Evolutionary conservation across 2,113 vertebrate species (phyloP).

Genomic region (Melozone crissalis): DNA sequence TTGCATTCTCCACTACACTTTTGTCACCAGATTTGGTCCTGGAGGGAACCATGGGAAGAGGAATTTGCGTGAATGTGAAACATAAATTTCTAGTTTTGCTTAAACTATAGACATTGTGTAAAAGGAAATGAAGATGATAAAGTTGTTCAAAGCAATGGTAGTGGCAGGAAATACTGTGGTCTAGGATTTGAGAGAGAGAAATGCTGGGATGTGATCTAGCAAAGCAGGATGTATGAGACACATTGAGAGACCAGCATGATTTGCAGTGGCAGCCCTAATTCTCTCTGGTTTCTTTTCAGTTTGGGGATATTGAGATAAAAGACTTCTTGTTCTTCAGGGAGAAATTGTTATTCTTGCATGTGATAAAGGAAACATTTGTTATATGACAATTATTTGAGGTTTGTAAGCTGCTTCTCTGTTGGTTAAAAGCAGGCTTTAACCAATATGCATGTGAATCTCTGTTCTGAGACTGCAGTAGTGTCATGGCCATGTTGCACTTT

Average conservation of each 20-base stretch:
- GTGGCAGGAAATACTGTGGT: neutral
- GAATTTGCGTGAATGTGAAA: neutral
- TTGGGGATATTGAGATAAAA: neutral
- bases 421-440: neutral
- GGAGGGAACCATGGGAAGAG: neutral
- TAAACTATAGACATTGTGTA: neutral
- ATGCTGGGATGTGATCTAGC: neutral
- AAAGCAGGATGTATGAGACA: rapidly evolving
- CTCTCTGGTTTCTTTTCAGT: neutral
- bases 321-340: neutral
- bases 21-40: neutral
- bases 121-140: neutral
- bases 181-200: neutral
- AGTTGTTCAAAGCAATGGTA: neutral
- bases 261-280: neutral
- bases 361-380: neutral
- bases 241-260: neutral
- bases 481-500: neutral
- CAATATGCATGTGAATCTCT: neutral
- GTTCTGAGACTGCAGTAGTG: neutral
- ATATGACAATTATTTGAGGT: neutral
- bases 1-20: neutral
- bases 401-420: neutral
- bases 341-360: neutral
- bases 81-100: neutral